Percentiles rank a stretch among this genome's conserved stretches.
These are phyloP conservation scores for Drosophila merina DNA, from an alignment of 2,888 invertebrate species.

Conservation along the genomic window DNA sequence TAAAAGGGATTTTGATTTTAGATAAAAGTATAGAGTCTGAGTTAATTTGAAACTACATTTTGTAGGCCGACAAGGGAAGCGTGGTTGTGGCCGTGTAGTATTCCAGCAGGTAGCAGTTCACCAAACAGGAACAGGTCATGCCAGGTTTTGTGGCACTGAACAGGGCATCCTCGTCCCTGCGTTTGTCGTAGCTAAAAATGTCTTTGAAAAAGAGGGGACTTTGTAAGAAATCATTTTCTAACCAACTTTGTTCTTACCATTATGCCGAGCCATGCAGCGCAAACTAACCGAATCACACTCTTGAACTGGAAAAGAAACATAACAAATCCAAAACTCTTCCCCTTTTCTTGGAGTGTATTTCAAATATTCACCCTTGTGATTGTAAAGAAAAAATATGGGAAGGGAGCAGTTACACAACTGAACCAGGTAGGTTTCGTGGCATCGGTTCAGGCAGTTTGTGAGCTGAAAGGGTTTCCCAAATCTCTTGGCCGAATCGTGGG, in stretches of 20 bases:
- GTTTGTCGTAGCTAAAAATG: conserved; percentile 79
- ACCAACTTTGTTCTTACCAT: conserved; percentile 58
- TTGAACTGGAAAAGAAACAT: conserved; percentile 36
- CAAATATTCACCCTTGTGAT: conserved; percentile 56
- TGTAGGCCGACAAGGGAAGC: conserved; percentile 50
- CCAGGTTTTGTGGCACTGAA: conserved; percentile 76
- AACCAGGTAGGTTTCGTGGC: conserved; percentile 79
- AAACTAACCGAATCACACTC: conserved; percentile 70
- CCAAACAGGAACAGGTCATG: conserved; percentile 81
- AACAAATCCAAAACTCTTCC: neutral
- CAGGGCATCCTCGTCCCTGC: conserved; percentile 71
- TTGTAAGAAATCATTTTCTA: neutral
- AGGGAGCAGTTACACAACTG: conserved; percentile 80
- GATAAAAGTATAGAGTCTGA: neutral
- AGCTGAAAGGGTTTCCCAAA: conserved; percentile 59
- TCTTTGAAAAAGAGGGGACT: conserved; percentile 50
- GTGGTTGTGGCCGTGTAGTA: conserved; percentile 72
- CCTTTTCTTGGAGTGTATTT: neutral
- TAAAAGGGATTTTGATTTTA: neutral
- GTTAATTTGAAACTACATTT: conserved; percentile 41
- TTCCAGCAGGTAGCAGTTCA: conserved; percentile 78
- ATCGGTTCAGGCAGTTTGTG: conserved; percentile 78
- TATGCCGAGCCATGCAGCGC: conserved; percentile 75
- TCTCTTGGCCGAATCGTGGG: conserved; percentile 49
- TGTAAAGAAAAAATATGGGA: conserved; percentile 73